Evolutionary conservation across 2,113 vertebrate genomes (phyloP).

Genomic region (Argyrosomus japonicus): DNA sequence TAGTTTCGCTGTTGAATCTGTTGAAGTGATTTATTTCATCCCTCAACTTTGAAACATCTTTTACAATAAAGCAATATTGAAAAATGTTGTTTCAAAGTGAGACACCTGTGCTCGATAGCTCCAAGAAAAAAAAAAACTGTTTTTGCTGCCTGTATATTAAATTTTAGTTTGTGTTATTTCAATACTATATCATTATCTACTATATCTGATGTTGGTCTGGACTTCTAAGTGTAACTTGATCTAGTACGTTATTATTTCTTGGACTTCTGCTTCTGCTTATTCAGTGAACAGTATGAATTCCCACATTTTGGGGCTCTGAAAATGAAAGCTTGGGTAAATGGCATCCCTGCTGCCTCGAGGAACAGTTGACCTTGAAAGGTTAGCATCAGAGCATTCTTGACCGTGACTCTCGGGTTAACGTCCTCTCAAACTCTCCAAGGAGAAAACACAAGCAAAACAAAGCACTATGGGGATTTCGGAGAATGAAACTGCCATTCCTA

Average conservation of each 20-base stretch:
- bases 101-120: neutral
- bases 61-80: slow-evolving; percentile 23
- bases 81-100: slow-evolving; percentile 23
- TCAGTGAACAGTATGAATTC: slow-evolving; percentile 10
- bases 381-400: slow-evolving; percentile 46
- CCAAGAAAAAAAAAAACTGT: slow-evolving; percentile 5
- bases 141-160: neutral
- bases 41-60: slow-evolving; percentile 47
- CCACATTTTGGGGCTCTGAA: slow-evolving; percentile 36
- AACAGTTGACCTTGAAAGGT: slow-evolving; percentile 54
- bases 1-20: slow-evolving; percentile 41
- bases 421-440: slow-evolving; percentile 35
- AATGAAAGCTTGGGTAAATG: slow-evolving; percentile 47
- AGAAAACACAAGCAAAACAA: slow-evolving; percentile 24
- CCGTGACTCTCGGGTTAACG: slow-evolving; percentile 50
- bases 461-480: neutral
- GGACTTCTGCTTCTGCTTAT: neutral
- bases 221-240: neutral
- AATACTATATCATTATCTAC: neutral
- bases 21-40: slow-evolving; percentile 46
- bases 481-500: slow-evolving; percentile 32
- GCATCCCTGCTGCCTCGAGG: slow-evolving; percentile 25
- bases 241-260: neutral
- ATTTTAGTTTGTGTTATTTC: neutral
- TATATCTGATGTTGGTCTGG: neutral